Evolutionary conservation across 2,113 vertebrate species (phyloP), one percentile per base, ranked within the genome.

Genomic region (Procavia capensis): DNA sequence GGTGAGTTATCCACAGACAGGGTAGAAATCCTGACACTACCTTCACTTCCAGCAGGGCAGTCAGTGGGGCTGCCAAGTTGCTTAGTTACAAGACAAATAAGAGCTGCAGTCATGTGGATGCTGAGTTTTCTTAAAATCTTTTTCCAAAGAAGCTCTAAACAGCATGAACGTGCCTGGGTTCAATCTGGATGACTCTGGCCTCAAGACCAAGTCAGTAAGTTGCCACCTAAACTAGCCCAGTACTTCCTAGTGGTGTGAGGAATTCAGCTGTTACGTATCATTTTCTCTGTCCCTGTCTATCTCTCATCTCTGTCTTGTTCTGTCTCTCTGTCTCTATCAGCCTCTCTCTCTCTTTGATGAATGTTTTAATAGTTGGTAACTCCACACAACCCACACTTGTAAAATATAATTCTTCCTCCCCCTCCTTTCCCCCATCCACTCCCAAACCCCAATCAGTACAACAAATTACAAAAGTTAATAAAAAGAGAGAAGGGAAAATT

Each of bases 91-190:
- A 89, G 89, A 86, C 36, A 97, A 96, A 95, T 82, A 90, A 61
- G 3, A 92, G 88, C 63, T 39, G 79, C 83, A 82, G 90, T 68
- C 96, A 87, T 3, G 70, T 87, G 94, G 72, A 74, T 27, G 54
- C 36, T 95, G 95, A 85, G 96, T 96, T 95, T 64, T 88, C 93
- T 64, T 86, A 66, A 90, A 78, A 66, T 85, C 72, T 90, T 93
- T 90, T 94, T 85, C 94, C 91, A 85, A 92, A 96, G 82, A 96
- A 59, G 50, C 66, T 61, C 88, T 80, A 63, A 88, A 76, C 41
- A 83, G 31, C 45, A 43, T 8, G 89, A 96, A 85, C 66, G 66
- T 50, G 86, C 85, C 74, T 90, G 85, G 64, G 79, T 85, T 96
- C 82, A 9, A 72, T n/a, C 19, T 72, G 68, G 68, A 85, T n/a